Conservation (phyloP, 1,140 invertebrate species). For the Cyrtorhinus lividipennis region DNA sequence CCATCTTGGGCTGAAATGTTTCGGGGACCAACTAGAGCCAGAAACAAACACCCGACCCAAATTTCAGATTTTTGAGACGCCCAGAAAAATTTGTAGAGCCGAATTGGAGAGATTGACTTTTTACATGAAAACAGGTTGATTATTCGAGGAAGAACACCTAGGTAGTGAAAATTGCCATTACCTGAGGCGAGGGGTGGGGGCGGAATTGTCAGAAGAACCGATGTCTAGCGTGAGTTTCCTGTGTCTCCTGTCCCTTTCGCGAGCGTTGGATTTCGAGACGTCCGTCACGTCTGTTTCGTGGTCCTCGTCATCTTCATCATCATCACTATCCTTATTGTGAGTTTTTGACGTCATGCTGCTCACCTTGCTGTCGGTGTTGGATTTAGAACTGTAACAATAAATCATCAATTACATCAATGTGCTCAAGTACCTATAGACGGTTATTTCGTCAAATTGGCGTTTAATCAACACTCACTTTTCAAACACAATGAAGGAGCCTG, state of each 20-base stretch:
- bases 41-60: no score
- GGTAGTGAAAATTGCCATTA: no score
- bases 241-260: background rate
- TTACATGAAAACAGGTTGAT: no score
- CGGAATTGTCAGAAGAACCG: background rate
- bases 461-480: conserved; percentile 21
- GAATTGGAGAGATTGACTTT: no score
- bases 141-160: no score
- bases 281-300: background rate
- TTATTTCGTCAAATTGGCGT: background rate
- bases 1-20: no score
- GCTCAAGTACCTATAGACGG: background rate
- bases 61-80: no score
- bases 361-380: background rate
- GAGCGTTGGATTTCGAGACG: background rate
- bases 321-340: background rate
- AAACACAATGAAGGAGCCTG: conserved; percentile 27
- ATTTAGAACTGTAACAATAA: background rate
- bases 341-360: background rate
- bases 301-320: background rate
- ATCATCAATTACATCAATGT: background rate
- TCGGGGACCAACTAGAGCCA: no score
- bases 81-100: no score
- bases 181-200: background rate
- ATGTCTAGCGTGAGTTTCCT: background rate